Evolutionary conservation across 2,113 vertebrate species (phyloP), one percentile per base, ranked within the genome.

Genomic region (Pachycephala philippinensis): DNA sequence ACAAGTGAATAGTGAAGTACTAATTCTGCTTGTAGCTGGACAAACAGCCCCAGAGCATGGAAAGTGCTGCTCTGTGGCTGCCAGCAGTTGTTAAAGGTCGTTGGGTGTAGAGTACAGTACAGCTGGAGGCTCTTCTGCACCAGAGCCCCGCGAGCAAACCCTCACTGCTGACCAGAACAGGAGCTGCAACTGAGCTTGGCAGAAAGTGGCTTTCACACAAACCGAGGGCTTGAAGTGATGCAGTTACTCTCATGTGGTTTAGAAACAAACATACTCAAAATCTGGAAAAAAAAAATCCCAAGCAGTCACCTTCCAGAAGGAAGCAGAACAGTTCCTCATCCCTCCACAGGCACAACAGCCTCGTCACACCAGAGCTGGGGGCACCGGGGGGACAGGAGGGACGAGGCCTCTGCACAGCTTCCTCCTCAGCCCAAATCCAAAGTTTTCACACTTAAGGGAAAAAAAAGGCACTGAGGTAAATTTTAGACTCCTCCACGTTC

Each of bases 391-490:
- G 53, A 13, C 65, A 52, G 65, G 71, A 53, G 37, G 42, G 74
- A 75, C 2, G 0, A 71, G 68, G 84, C n/a, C 45, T 53, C 83
- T 22, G 16, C 8, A 16, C 74, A 57, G 9, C 54, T 44, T 87
- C 87, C 50, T 85, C 63, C 66, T 90, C 31, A 77, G 63, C 93
- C 84, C 90, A 59, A 80, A 84, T 3, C 27, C 68, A 72, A 75
- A 56, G 20, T 45, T 94, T 53, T 83, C 64, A 93, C 35, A 24
- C 93, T 97, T 93, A 3, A 54, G 26, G 79, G 42, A 44, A 86
- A 80, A 61, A 90, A 97, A 98, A 98, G 97, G 98, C 98, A 98
- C 98, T 97, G 97, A 97, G 97, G 97, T 98, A 95, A 80, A 93
- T 91, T 92, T 86, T 47, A 33, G 66, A 69, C 47, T 90, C 59